Base-by-base conservation (phyloP, 2,113 vertebrate genomes). In the Terrapene triunguis region DNA sequence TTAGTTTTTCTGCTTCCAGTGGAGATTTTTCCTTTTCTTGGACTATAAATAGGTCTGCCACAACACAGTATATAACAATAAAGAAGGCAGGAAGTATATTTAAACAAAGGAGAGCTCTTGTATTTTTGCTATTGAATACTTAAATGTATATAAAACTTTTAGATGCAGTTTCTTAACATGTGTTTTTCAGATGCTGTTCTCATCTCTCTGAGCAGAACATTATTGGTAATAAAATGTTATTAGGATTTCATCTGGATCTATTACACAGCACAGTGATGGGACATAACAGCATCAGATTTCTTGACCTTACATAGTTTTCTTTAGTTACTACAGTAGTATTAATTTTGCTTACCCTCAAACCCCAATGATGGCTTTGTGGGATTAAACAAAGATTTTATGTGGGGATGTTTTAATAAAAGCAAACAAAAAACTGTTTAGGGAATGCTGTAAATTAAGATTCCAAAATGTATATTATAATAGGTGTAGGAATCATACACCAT, bases 1-100 rank as follows among this genome's bases (percentile, higher is more conserved):
- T 99, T 99, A 98, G 98, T 98, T 99, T 99, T 99, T 99, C 99
- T 99, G 99, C 99, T 98, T 98, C 98, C 96, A 98, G 97, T 96
- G 91, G 96, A 98, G 97, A 93, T 98, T 98, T 98, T 98, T 98
- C 98, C 98, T 98, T 98, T 98, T 97, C 96, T 98, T 89, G 89
- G 95, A 93, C 99, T 99, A 99, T 99, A 99, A 99, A 99, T 99
- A 99, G 99, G 69, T 69, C 95, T 96, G 94, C 96, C 86, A 74
- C 96, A 97, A 98, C 98, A 98, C 97, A 98, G 98, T 97, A 94
- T 98, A 92, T 97, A 98, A 97, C 98, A 98, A 98, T 98, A 98
- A 98, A 98, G 97, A 97, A 96, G 96, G 98, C 99, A 99, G 99
- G 99, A 99, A 99, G 98, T 97, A 97, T 94, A 98, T 98, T 98